Percentiles rank a stretch among this genome's conserved stretches.
Evolutionary conservation across 2,113 vertebrate genomes (phyloP).

Genomic region (Leucoraja erinaceus): DNA sequence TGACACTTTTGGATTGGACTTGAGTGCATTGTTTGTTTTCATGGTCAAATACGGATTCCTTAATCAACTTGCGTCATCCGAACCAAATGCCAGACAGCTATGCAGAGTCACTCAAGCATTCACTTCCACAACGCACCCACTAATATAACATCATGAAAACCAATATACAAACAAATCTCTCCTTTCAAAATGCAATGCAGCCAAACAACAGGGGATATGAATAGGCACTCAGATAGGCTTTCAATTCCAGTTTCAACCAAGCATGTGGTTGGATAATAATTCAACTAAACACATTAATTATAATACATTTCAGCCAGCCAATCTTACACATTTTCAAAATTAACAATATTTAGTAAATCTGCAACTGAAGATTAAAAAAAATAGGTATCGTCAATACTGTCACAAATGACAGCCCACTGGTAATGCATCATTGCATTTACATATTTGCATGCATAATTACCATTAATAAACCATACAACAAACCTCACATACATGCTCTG

Average conservation of each 20-base stretch:
- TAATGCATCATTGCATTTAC: background rate
- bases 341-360: background rate
- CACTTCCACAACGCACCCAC: background rate
- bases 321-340: background rate
- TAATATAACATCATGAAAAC: background rate
- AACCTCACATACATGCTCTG: background rate
- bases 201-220: background rate
- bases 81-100: background rate
- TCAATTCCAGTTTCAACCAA: background rate
- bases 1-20: background rate
- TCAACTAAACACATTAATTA: slow-evolving; percentile 1
- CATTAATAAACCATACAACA: background rate
- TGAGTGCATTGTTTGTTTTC: background rate
- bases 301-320: background rate
- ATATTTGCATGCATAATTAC: background rate
- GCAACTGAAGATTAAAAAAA: background rate
- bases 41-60: background rate
- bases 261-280: background rate
- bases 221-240: background rate
- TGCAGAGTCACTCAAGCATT: background rate
- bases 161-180: background rate
- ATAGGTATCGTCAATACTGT: background rate
- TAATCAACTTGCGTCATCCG: slow-evolving; percentile 1
- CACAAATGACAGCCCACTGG: background rate
- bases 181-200: background rate